Conservation (phyloP, 2,888 invertebrate genomes). For the Xylocampa areola region DNA sequence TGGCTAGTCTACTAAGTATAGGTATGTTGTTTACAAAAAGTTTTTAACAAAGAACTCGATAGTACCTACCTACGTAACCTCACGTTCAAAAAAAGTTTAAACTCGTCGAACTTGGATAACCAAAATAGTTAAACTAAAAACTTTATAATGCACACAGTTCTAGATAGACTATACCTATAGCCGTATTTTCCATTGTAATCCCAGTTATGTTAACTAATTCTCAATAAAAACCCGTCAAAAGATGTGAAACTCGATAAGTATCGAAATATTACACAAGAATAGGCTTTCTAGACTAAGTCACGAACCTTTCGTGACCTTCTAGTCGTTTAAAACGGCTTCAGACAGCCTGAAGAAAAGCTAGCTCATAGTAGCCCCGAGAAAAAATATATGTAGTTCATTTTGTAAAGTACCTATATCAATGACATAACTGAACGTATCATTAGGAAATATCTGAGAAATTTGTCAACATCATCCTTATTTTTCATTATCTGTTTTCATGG, state of each 20-base stretch:
- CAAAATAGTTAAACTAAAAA: slow-evolving; percentile 6
- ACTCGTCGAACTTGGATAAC: background rate
- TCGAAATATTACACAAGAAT: slow-evolving; percentile 69
- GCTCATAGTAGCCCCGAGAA: slow-evolving; percentile 15
- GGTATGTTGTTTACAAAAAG: slow-evolving; percentile 34
- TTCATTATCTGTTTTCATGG: slow-evolving; percentile 49
- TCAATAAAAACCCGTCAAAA: slow-evolving; percentile 62
- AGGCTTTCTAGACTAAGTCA: slow-evolving; percentile 74
- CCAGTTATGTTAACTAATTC: slow-evolving; percentile 56
- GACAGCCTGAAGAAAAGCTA: slow-evolving; percentile 52
- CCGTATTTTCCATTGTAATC: slow-evolving; percentile 49
- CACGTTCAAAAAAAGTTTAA: slow-evolving; percentile 27
- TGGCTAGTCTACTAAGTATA: slow-evolving; percentile 47
- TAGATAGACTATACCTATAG: slow-evolving; percentile 4
- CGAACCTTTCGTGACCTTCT: slow-evolving; percentile 73
- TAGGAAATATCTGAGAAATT: slow-evolving; percentile 29
- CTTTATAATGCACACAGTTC: too few relatives aligned
- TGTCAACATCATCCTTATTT: slow-evolving; percentile 18
- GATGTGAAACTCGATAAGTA: slow-evolving; percentile 66
- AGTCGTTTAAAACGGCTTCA: slow-evolving; percentile 58
- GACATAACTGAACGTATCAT: slow-evolving; percentile 13
- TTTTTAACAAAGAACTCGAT: slow-evolving; percentile 22
- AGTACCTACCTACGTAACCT: slow-evolving; percentile 15
- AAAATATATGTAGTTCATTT: slow-evolving; percentile 29
- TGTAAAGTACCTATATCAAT: slow-evolving; percentile 9